Base-by-base conservation (phyloP, 1,140 invertebrate genomes). In the Philaenus spumarius region DNA sequence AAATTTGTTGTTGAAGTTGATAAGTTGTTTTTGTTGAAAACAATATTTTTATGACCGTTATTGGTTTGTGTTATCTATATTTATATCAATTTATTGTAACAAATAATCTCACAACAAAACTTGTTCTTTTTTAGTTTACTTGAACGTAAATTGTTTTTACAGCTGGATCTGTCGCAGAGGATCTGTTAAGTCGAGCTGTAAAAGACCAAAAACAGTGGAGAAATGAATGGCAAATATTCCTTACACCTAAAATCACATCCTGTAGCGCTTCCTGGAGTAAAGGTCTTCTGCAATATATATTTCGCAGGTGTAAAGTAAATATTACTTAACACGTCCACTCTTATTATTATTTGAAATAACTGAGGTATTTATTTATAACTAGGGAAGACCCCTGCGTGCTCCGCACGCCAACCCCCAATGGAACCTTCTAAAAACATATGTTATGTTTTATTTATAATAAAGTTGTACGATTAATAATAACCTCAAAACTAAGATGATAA, bases 211-310 rank as follows among this genome's bases (percentile, higher is more conserved):
- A 2, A 19, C 6, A 2, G 3, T 53, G 50, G 50, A 53, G 37
- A 15, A 35, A 53, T 22, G 35, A 15, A 7, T 61, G 59, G 62
- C 17, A 39, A 19, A 30, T 61, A 2, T 64, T 58, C 20, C 37
- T 61, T 1, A 64, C 62, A 6, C 59, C 62, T 1, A 64, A 58
- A 47, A 61, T 64, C 1, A 43, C 35, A 30, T 24, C 15, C 14
- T 40, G 51, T 17, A 42, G 54, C 1, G 12, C 61, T 1, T 57
- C 51, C 1, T 64, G 62, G 62, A 57, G 61, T 22, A 45, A 39
- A 22, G 45, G 42, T 47, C 7, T 64, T 14, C 52, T 57, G 9
- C 30, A 37, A 42, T 35, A 54, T 48, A 39, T 55, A 12, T 30
- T 35, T 5, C 37, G 47, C 23, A 61, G 43, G 40, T 64, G 62